Evolutionary conservation across 2,113 vertebrate species (phyloP), one percentile per base, ranked within the genome.

Genomic region (Brevimyrus niger): DNA sequence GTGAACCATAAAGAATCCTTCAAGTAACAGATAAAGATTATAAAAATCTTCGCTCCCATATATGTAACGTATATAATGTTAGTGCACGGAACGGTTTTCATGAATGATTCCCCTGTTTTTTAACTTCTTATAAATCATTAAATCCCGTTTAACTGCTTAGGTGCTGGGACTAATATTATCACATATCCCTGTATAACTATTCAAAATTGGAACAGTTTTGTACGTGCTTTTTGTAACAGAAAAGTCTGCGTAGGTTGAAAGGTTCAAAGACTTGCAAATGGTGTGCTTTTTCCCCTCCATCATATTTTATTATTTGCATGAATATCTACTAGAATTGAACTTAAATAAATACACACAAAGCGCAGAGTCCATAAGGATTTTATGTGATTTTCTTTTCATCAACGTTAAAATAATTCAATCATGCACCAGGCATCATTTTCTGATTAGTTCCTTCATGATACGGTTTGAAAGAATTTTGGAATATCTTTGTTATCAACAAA

Each of bases 111-210:
- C n/a, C 27, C 31, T 38, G 19, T 31, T 47, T 87, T 38, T 23
- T 21, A n/a, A 19, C 38, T 44, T 38, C 0, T 38, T 5, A 35
- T 15, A 55, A 55, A 53, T 8, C 83, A 50, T 27, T 87, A 50
- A 19, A 31, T 53, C 9, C 15, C 13, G n/a, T 93, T 93, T 94
- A 95, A 96, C 96, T 96, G 96, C 93, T 94, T 89, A 95, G 94
- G 94, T 96, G 96, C 95, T 93, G 94, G 92, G 94, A 94, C 95
- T 92, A 98, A 98, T 97, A 97, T 97, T 97, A 97, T 97, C 96
- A 93, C 96, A 96, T 96, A 92, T 1, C 13, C 96, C 97, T 96
- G 94, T 94, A 93, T 93, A 95, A 96, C 94, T 95, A 86, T 89
- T 94, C 87, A 96, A 96, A 96, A 96, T 94, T 91, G 91, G 94